phyloP scores from a whole-genome alignment of 2,797 vertebrate species.

The Spinibarbus caldwelli region DNA sequence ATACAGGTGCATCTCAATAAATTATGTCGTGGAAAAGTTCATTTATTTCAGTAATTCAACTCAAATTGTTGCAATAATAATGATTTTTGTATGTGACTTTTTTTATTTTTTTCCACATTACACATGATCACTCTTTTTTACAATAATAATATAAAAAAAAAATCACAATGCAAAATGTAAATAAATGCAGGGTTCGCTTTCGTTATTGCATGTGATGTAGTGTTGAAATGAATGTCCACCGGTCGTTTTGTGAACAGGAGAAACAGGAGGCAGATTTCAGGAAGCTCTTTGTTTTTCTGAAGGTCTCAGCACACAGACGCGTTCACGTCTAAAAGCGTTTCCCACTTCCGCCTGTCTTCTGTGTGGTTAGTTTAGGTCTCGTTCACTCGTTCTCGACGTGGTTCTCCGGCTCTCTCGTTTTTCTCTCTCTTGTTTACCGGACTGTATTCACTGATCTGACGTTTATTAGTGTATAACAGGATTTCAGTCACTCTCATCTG shows the following conservation, averaged over 20 bases:
- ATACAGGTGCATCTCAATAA: no score
- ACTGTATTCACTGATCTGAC: background rate
- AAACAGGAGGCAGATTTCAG: slow-evolving; percentile 51
- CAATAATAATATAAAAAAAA: background rate
- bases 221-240: background rate
- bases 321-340: slow-evolving; percentile 38
- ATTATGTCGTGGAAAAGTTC: no score
- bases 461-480: background rate
- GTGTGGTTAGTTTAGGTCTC: slow-evolving; percentile 52
- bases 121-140: no score
- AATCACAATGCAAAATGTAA: background rate
- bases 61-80: no score
- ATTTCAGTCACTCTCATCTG: background rate
- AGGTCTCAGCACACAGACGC: background rate
- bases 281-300: slow-evolving; percentile 51
- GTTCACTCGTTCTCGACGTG: slow-evolving; percentile 56
- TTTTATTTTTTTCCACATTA: background rate
- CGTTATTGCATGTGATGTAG: background rate
- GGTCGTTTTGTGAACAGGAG: background rate
- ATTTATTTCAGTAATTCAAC: no score
- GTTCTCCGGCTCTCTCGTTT: background rate
- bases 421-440: background rate
- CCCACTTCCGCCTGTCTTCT: slow-evolving; percentile 63
- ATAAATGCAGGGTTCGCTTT: background rate
- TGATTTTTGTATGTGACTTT: no score